phyloP scores from a whole-genome alignment of 2,888 invertebrate species.

The Orthonychiurus folsomi region DNA sequence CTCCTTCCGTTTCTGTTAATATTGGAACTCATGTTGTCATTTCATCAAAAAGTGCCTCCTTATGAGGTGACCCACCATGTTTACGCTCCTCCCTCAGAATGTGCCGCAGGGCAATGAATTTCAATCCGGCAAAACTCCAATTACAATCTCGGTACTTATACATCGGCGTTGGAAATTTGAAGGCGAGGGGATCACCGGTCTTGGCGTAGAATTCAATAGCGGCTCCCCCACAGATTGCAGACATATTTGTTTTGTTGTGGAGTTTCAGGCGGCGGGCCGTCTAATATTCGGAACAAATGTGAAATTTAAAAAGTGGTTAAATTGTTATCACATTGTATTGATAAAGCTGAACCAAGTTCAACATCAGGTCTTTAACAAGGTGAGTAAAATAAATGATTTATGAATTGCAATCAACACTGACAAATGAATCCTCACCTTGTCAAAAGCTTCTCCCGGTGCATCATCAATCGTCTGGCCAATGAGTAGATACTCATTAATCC shows the following conservation, averaged over 20 bases:
- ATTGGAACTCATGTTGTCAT: too few relatives aligned
- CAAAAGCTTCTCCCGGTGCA: constrained; percentile 87
- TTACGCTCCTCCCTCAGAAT: constrained; percentile 54
- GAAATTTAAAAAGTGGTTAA: too few relatives aligned
- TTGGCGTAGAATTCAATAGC: constrained; percentile 76
- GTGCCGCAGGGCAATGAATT: constrained; percentile 53
- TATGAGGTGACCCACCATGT: constrained; percentile 44
- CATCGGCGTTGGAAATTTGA: constrained; percentile 59
- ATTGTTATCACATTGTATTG: too few relatives aligned
- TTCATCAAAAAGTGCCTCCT: background rate
- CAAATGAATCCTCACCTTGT: constrained; percentile 57
- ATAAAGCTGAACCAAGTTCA: background rate
- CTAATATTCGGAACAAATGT: constrained; percentile 45
- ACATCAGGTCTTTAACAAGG: background rate
- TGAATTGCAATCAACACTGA: constrained; percentile 2
- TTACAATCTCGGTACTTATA: constrained; percentile 62
- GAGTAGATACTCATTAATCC: constrained; percentile 64
- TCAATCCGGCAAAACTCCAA: constrained; percentile 82
- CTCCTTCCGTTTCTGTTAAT: constrained; percentile 52
- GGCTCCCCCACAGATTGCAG: constrained; percentile 67
- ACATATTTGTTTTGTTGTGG: constrained; percentile 63
- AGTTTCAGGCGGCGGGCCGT: constrained; percentile 73
- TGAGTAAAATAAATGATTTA: too few relatives aligned
- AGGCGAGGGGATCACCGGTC: constrained; percentile 56
- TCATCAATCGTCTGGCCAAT: constrained; percentile 73